Evolutionary conservation across 1,140 invertebrate species (phyloP).

Genomic region (Dreissena rostriformis): DNA sequence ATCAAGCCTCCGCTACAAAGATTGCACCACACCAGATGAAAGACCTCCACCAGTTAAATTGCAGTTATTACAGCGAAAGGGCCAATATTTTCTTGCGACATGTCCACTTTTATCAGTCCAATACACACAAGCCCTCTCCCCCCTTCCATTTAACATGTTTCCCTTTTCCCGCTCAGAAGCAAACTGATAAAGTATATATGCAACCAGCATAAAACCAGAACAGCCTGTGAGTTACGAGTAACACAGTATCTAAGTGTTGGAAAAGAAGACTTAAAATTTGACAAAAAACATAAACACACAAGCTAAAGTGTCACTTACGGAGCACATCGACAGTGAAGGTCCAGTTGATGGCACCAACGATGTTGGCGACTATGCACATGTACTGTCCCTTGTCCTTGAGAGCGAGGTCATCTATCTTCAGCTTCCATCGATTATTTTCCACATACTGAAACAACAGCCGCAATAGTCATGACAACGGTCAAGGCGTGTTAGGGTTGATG

Average conservation of each 20-base stretch:
- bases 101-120: neutral
- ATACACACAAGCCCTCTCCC: neutral
- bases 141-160: neutral
- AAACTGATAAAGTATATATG: neutral
- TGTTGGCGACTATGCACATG: slow-evolving; percentile 12
- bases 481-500: neutral
- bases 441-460: slow-evolving; percentile 35
- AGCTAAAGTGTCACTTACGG: neutral
- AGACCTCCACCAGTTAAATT: too few relatives aligned
- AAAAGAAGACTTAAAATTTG: too few relatives aligned
- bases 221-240: too few relatives aligned
- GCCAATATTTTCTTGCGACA: too few relatives aligned
- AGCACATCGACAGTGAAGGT: slow-evolving; percentile 9
- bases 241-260: too few relatives aligned
- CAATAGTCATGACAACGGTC: neutral
- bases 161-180: neutral
- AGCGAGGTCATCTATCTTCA: neutral
- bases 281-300: too few relatives aligned
- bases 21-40: too few relatives aligned
- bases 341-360: slow-evolving; percentile 10
- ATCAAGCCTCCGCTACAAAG: too few relatives aligned
- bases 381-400: slow-evolving; percentile 24
- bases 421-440: neutral
- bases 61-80: too few relatives aligned
- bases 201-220: too few relatives aligned